These are phyloP conservation scores for Melitaea cinxia DNA, from an alignment of 1,140 invertebrate genomes.

Conservation along the genomic window DNA sequence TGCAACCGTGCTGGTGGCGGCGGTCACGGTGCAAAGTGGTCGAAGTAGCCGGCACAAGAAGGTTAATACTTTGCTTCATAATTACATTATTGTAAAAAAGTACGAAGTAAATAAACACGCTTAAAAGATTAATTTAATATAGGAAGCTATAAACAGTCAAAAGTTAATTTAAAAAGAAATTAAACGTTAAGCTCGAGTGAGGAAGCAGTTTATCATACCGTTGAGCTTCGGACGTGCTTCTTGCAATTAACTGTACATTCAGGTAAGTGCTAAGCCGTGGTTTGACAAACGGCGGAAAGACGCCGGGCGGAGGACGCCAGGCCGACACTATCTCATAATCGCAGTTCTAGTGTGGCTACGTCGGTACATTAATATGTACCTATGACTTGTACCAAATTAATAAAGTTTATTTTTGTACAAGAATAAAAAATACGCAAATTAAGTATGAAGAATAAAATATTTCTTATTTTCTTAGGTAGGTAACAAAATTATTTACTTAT, in stretches of 20 bases:
- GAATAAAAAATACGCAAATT: background rate
- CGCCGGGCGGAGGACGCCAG: constrained; percentile 29
- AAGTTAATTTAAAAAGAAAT: constrained; percentile 36
- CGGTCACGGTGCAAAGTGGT: constrained; percentile 90
- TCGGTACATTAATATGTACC: constrained; percentile 4
- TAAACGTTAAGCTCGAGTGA: constrained; percentile 49
- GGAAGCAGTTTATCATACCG: constrained; percentile 70
- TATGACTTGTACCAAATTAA: background rate
- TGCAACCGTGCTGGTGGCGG: constrained; percentile 93
- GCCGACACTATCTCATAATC: constrained; percentile 52
- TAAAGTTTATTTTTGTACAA: background rate
- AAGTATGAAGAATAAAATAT: too few species aligned
- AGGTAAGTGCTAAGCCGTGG: constrained; percentile 57
- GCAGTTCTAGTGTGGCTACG: constrained; percentile 14
- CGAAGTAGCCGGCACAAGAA: constrained; percentile 90
- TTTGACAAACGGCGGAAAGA: constrained; percentile 69
- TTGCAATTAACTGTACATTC: constrained; percentile 67
- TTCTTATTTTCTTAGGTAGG: too few species aligned
- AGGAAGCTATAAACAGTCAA: constrained; percentile 28
- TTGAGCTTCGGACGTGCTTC: constrained; percentile 61
- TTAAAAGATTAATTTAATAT: constrained; percentile 26
- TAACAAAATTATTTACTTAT: too few species aligned
- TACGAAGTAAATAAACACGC: too few species aligned
- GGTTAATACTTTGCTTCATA: constrained; percentile 76
- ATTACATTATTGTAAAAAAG: background rate